Base-by-base conservation (phyloP, 2,113 vertebrate genomes). In the Stictonetta naevosa region DNA sequence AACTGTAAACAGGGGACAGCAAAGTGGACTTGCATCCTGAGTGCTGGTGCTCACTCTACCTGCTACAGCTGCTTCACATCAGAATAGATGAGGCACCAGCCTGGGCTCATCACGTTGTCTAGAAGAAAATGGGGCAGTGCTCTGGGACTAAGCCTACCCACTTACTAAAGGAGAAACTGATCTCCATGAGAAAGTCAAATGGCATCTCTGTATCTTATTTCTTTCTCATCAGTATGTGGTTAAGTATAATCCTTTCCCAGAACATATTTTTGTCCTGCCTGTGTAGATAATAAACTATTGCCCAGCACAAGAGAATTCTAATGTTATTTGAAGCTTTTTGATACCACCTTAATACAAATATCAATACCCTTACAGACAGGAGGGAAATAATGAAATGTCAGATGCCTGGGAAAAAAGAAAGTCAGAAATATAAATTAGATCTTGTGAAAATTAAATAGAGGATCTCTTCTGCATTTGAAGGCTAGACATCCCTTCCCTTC, bases 241-340 rank as follows among this genome's bases (percentile, higher is more conserved):
- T 86, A 87, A 85, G 82, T 93, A 66, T 80, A 92, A 92, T 95
- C 79, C 67, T 83, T 94, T 96, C 82, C 59, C 83, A 68, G 56
- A 86, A 88, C 29, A 12, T 88, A 62, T 17, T 94, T 86, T 93
- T 92, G 80, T 86, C 79, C 88, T 90, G 29, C 74, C 68, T 88
- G 40, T 83, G 68, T 93, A 92, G 86, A 93, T 86, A 88, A 68
- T 81, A 80, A 94, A 86, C 85, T 88, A 8, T 74, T 92, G 75
- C 71, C 86, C 86, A 95, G 69, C 66, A 73, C 38, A 94, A 76
- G 64, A 59, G 93, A 62, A 84, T 89, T 53, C 48, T 76, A 77
- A 66, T 94, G 68, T 26, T 92, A 72, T 87, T 89, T 95, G 74
- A 79, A 53, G 66, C 66, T 88, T 89, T 89, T 85, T 87, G 58